These are phyloP conservation scores for Nephotettix cincticeps DNA, from an alignment of 1,140 invertebrate genomes.

Conservation along the genomic window DNA sequence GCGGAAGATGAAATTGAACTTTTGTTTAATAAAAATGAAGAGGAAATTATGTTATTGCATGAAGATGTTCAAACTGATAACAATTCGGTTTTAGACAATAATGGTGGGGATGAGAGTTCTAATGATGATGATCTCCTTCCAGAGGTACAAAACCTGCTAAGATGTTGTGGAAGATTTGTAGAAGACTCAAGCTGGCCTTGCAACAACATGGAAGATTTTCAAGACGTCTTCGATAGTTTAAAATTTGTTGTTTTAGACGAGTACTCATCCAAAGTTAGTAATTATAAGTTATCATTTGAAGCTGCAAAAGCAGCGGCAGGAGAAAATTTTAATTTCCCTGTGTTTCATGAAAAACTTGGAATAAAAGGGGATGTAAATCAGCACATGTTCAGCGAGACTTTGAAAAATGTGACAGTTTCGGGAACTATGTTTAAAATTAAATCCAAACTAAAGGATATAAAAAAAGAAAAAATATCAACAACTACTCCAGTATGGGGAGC, in stretches of 20 bases:
- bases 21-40: not conserved
- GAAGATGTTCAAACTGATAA: not conserved
- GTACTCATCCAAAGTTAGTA: not conserved
- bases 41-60: not conserved
- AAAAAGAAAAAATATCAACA: not conserved
- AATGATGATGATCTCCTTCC: not conserved
- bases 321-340: not conserved
- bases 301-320: not conserved
- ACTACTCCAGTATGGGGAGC: not conserved
- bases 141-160: not conserved
- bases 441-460: not conserved
- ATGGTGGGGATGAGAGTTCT: not conserved
- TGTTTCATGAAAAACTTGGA: not conserved
- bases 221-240: not conserved
- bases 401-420: not conserved
- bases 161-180: not conserved
- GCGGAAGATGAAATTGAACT: slow-evolving; percentile 2
- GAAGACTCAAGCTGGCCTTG: not conserved
- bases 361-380: not conserved
- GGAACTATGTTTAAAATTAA: not conserved
- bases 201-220: not conserved
- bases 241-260: not conserved
- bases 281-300: not conserved
- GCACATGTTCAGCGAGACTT: not conserved
- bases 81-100: not conserved